These are phyloP conservation scores for Diadumene lineata DNA, from an alignment of 92 coral and sea anemone genomes.

Conservation along the genomic window DNA sequence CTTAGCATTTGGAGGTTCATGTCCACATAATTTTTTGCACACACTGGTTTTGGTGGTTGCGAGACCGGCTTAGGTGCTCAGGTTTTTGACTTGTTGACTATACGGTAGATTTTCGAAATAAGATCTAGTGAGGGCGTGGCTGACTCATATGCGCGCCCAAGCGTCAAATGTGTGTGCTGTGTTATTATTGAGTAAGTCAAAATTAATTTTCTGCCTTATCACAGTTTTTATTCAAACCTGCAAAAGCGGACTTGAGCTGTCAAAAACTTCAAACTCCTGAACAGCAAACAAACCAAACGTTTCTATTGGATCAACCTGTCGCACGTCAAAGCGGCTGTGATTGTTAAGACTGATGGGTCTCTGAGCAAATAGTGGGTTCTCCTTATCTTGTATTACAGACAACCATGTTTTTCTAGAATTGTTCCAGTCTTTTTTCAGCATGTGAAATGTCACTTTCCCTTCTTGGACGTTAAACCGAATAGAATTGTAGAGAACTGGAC, in stretches of 20 bases:
- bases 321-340: neutral
- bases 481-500: constrained; percentile 41
- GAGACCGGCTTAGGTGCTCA: too few relatives aligned
- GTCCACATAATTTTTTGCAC: too few relatives aligned
- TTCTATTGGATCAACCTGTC: constrained; percentile 32
- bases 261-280: constrained; percentile 25
- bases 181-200: too few relatives aligned
- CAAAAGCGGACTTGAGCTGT: neutral
- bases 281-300: constrained; percentile 40
- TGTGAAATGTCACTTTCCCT: constrained; percentile 37
- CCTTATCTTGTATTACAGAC: neutral
- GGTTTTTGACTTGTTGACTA: too few relatives aligned
- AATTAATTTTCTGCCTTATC: too few relatives aligned
- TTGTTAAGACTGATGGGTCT: constrained; percentile 15
- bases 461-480: constrained; percentile 36
- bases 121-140: too few relatives aligned
- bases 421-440: constrained; percentile 47
- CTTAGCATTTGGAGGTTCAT: too few relatives aligned
- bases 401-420: constrained; percentile 17
- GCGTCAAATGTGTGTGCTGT: too few relatives aligned
- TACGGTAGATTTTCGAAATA: too few relatives aligned
- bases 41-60: too few relatives aligned
- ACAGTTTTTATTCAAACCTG: constrained; percentile 21
- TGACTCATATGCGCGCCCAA: too few relatives aligned
- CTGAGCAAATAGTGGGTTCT: neutral